Base-by-base conservation (phyloP, 1,140 invertebrate species). In the Holcopasites calliopsidis region DNA sequence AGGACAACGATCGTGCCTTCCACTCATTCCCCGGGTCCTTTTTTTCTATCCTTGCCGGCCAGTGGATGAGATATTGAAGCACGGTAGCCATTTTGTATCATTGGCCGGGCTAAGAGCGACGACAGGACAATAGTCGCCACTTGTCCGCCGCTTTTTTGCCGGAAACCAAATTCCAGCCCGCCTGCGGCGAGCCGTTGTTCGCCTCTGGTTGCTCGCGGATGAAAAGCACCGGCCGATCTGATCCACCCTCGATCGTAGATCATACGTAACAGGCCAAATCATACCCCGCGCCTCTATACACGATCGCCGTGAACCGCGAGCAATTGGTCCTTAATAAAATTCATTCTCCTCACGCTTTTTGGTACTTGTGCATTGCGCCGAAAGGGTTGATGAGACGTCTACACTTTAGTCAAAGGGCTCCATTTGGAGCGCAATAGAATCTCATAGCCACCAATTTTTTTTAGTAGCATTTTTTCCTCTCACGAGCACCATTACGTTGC, bases 71-170 rank as follows among this genome's bases (percentile, higher is more conserved):
- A 84, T 78, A 84, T 74, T 35, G 71, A 70, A 69, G 66, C 75
- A 84, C 82, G 66, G 66, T 72, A 80, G 79, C 71, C 79, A 84
- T 72, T 84, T 76, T 54, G 75, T 81, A 84, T 84, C 66, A 84
- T 69, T 57, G 44, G 49, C 65, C 33, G 52, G 42, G 44, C 70
- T 71, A 74, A 47, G 52, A 57, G n/a, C 54, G 49, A 55, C 62
- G 68, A 70, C 72, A 71, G 69, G 57, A 82, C 73, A 82, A 84
- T 81, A 84, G 75, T 78, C 69, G 76, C 64, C 70, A 77, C 70
- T 73, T 79, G 64, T 80, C 68, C 42, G 7, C 26, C 21, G 68
- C 13, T 65, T 84, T 83, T 80, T 80, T 68, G 26, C 21, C 55
- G 58, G 58, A 80, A 80, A 49, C 55, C n/a, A 58, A 83, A 82